A percentile compares a stretch with the other conserved stretches of the same genome.
phyloP scores from a whole-genome alignment of 2,888 invertebrate species.

The Clitarchus hookeri region DNA sequence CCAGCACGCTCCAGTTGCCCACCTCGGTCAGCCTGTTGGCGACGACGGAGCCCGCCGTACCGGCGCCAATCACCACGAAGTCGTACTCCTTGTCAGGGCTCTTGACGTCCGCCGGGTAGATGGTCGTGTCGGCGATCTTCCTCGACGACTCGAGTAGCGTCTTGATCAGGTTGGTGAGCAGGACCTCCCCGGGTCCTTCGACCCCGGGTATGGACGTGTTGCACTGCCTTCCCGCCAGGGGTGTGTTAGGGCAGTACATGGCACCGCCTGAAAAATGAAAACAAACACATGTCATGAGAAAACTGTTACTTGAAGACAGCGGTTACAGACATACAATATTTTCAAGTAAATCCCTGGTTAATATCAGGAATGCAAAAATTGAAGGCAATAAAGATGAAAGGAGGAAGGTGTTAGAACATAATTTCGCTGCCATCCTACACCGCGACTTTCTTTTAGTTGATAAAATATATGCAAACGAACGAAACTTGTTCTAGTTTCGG shows the following conservation, averaged over 20 bases:
- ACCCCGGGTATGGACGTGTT: background rate
- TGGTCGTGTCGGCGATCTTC: slow-evolving; percentile 20
- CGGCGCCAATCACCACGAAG: slow-evolving; percentile 41
- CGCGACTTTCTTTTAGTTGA: no score
- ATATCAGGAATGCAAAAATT: no score
- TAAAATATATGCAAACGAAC: no score
- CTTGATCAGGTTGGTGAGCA: slow-evolving; percentile 12
- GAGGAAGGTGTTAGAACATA: no score
- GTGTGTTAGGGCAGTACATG: background rate
- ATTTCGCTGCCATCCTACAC: no score
- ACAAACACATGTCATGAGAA: background rate
- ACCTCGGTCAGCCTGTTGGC: slow-evolving; percentile 52
- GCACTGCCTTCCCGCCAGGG: background rate
- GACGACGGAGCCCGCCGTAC: slow-evolving; percentile 53
- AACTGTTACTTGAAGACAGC: background rate
- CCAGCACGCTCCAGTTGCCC: slow-evolving; percentile 46
- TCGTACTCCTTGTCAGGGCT: slow-evolving; percentile 30
- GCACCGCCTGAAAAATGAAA: background rate
- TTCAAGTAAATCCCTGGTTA: no score
- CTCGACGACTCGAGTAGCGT: slow-evolving; percentile 19
- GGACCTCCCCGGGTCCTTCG: background rate
- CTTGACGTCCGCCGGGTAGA: slow-evolving; percentile 27
- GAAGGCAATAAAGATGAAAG: no score
- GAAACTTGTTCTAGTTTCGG: no score
- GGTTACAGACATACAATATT: no score